Conservation (phyloP, 2,797 vertebrate genomes). For the Galaxias olidus region DNA sequence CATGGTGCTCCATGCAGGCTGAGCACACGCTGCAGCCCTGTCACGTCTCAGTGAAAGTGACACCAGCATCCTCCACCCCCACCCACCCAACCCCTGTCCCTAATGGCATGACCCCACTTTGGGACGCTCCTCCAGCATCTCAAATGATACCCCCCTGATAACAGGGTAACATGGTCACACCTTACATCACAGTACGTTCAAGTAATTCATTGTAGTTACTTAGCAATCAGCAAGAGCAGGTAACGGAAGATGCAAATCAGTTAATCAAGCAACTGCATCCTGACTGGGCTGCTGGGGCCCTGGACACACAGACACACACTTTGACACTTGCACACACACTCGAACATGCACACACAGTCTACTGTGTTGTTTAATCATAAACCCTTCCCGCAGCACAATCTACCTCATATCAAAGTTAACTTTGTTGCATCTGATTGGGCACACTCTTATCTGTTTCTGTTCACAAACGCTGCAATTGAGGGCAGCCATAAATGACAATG, state of each 20-base stretch:
- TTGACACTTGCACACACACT: too few relatives aligned
- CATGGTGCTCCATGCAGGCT: neutral
- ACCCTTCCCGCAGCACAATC: neutral
- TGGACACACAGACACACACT: too few relatives aligned
- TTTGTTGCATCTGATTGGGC: slow-evolving; percentile 1
- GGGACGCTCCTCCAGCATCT: neutral
- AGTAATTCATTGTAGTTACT: too few relatives aligned
- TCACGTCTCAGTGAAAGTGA: neutral
- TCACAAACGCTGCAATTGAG: neutral
- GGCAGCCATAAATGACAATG: neutral
- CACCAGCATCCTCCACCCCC: neutral
- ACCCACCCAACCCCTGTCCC: neutral
- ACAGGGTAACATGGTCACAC: too few relatives aligned
- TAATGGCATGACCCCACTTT: neutral
- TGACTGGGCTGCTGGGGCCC: too few relatives aligned
- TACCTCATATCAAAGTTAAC: neutral
- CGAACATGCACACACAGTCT: neutral
- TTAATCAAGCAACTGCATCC: too few relatives aligned
- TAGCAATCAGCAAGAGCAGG: too few relatives aligned
- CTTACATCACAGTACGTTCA: too few relatives aligned
- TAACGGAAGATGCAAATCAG: too few relatives aligned
- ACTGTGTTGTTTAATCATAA: neutral
- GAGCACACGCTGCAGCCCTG: neutral
- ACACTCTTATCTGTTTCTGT: neutral
- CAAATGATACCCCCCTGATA: neutral